Evolutionary conservation across 2,113 vertebrate genomes (phyloP).

Genomic region (Semicossyphus pulcher): DNA sequence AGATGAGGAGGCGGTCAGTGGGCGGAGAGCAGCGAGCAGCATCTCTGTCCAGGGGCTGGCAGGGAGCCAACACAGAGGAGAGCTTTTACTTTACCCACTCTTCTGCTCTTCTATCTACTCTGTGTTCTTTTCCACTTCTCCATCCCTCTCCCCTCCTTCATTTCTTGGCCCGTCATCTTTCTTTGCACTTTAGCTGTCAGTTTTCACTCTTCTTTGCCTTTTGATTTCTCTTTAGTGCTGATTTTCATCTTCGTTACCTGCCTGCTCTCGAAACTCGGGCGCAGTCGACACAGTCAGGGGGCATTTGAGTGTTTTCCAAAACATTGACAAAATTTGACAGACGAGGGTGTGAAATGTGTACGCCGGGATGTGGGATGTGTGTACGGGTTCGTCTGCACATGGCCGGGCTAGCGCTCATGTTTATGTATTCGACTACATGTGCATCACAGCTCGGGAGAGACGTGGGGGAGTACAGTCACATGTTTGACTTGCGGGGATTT

Average conservation of each 20-base stretch:
- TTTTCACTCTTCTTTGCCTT: slow-evolving; percentile 21
- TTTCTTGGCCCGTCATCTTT: slow-evolving; percentile 28
- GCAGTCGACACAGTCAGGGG: slow-evolving; percentile 22
- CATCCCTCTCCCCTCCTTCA: slow-evolving; percentile 8
- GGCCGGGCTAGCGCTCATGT: slow-evolving; percentile 42
- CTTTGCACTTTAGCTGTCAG: slow-evolving; percentile 29
- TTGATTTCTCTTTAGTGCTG: slow-evolving; percentile 31
- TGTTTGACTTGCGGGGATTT: slow-evolving; percentile 27
- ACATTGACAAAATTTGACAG: slow-evolving; percentile 5
- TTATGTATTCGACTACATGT: slow-evolving; percentile 48
- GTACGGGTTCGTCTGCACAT: slow-evolving; percentile 17
- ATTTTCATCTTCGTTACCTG: slow-evolving; percentile 36
- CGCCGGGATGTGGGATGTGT: slow-evolving; percentile 32
- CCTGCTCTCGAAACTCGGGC: background rate
- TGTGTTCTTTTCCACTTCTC: slow-evolving; percentile 39
- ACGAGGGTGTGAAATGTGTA: slow-evolving; percentile 26
- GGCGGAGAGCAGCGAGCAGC: slow-evolving; percentile 75
- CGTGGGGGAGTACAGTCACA: slow-evolving; percentile 47
- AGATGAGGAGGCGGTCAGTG: slow-evolving; percentile 81
- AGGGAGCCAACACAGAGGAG: slow-evolving; percentile 63
- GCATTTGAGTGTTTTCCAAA: slow-evolving; percentile 31
- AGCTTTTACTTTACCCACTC: slow-evolving; percentile 75
- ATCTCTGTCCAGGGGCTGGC: slow-evolving; percentile 76
- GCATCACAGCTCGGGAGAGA: slow-evolving; percentile 32
- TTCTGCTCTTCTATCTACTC: slow-evolving; percentile 55